Conservation (phyloP, 2,888 invertebrate species). For the Sipha maydis region DNA sequence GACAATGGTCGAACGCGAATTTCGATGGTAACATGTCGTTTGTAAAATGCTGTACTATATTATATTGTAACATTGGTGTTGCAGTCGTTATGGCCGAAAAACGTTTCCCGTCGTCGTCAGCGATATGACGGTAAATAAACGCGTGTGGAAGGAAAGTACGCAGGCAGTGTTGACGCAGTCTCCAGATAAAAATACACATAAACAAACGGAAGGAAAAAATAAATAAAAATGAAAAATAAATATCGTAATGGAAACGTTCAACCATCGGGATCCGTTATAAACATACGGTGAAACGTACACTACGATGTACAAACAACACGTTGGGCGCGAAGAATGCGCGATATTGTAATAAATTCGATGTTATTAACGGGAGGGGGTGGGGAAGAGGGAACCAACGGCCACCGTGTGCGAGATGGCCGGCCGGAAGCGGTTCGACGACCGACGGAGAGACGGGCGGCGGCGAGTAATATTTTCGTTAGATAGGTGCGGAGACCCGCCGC, state of each 20-base stretch:
- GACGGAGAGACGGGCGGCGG: conserved; percentile 62
- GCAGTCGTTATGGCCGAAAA: not conserved
- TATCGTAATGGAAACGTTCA: not conserved
- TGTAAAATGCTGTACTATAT: too few relatives aligned
- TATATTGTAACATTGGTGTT: not conserved
- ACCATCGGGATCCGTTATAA: too few relatives aligned
- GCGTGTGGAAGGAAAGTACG: not conserved
- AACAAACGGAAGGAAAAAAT: not conserved
- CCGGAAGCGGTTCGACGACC: conserved; percentile 62
- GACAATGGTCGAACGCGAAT: not conserved
- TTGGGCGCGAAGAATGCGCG: not conserved
- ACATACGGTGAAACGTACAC: not conserved
- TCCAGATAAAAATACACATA: not conserved
- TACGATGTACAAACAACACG: not conserved
- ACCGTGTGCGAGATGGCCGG: conserved; percentile 54
- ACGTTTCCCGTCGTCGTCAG: not conserved
- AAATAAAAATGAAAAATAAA: not conserved
- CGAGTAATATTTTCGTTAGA: conserved; percentile 48
- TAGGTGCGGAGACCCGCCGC: conserved; percentile 49
- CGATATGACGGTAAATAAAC: not conserved
- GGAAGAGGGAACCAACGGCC: conserved; percentile 33
- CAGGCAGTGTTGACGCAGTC: conserved; percentile 9
- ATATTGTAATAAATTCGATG: not conserved
- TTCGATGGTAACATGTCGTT: not conserved
- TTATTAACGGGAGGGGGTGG: conserved; percentile 32